Base-by-base conservation (phyloP, 2,888 invertebrate species). In the Scaptomyza flava region DNA sequence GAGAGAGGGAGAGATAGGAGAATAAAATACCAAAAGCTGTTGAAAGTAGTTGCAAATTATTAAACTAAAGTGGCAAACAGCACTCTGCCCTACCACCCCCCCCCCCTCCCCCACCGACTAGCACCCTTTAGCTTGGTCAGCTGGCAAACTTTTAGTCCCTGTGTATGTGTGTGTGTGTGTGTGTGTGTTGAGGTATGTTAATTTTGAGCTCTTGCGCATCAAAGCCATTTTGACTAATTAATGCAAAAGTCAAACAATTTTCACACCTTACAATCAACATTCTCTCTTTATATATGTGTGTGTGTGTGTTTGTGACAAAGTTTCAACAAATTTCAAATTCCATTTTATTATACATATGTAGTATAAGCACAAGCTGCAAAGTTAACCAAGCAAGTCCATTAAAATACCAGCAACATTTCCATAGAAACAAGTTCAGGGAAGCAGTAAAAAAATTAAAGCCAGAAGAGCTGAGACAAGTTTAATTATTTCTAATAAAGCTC, bases 201-300 rank as follows among this genome's bases (percentile, higher is more conserved):
- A 66, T 75, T 51, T 47, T 27, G 27, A 68, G 63, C 47, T 58
- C 41, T 68, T 59, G 47, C 68, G 47, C 68, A 56, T 67, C 45
- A 74, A 74, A 74, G 66, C 54, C 75, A 75, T 76, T 79, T 75
- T 62, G 62, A 75, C 72, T 79, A 79, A 79, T 73, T 78, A 72
- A 79, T 79, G 72, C 65, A 68, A 68, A 74, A 77, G 65, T 75
- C 66, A 76, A 79, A 72, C 77, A 67, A 61, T 58, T 66, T 76
- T 70, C 62, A 60, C 73, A 77, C 70, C 58, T 68, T 42, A 34
- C 38, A 41, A 41, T 14, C 14, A 14, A 41, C 38, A 17, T 38
- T n/a, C 2, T n/a, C 6, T 14, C 17, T 41, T 8, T 17, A 14
- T 38, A 3, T 30, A 5, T 14, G 6, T 27, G 27, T 27, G 27